phyloP scores from a whole-genome alignment of 1,140 invertebrate genomes.

The Drosophila sechellia region DNA sequence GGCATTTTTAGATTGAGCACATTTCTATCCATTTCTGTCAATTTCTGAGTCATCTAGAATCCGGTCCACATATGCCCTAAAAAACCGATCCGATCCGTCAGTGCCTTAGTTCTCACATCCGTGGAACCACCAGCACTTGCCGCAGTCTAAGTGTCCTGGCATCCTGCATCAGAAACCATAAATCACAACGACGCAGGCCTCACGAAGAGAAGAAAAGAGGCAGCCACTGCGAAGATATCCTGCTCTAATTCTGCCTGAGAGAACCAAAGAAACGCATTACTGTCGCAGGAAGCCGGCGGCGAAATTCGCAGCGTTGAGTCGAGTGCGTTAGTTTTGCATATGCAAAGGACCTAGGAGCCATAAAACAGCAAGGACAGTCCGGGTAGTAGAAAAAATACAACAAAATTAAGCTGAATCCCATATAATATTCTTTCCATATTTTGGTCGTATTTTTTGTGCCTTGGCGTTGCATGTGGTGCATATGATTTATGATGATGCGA shows the following conservation, averaged over 20 bases:
- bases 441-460: slow-evolving; percentile 23
- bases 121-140: slow-evolving; percentile 51
- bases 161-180: slow-evolving; percentile 60
- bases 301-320: slow-evolving; percentile 26
- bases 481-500: slow-evolving; percentile 77
- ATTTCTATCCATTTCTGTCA: too few relatives aligned
- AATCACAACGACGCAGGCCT: slow-evolving; percentile 64
- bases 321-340: slow-evolving; percentile 69
- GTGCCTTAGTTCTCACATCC: slow-evolving; percentile 21
- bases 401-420: slow-evolving; percentile 52
- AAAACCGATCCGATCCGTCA: slow-evolving; percentile 22
- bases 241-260: slow-evolving; percentile 68
- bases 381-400: slow-evolving; percentile 40
- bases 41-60: not conserved
- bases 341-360: slow-evolving; percentile 61
- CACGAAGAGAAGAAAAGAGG: slow-evolving; percentile 28
- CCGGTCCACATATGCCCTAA: slow-evolving; percentile 16
- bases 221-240: slow-evolving; percentile 52
- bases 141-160: slow-evolving; percentile 47
- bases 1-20: too few relatives aligned
- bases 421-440: slow-evolving; percentile 50
- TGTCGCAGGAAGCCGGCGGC: slow-evolving; percentile 44
- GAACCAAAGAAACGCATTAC: slow-evolving; percentile 21
- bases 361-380: slow-evolving; percentile 69
- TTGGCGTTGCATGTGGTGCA: slow-evolving; percentile 66